These are phyloP conservation scores for Callyntrura guangdongensis DNA, from an alignment of 2,888 invertebrate species.

Conservation along the genomic window DNA sequence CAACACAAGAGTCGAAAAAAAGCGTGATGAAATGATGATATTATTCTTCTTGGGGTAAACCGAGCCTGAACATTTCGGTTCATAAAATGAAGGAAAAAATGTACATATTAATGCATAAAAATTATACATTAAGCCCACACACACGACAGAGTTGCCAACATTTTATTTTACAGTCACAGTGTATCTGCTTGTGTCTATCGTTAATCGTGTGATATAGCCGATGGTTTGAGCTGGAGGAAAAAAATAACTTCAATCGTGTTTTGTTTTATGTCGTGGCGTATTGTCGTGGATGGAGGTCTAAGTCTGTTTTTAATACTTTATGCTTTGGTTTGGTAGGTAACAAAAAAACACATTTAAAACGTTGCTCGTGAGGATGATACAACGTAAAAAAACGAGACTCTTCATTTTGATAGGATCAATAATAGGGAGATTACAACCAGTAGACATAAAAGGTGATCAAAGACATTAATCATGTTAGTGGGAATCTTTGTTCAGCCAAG, in stretches of 20 bases:
- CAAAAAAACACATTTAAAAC: not conserved
- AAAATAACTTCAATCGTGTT: conserved; percentile 26
- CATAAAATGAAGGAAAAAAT: conserved; percentile 25
- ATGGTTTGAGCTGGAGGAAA: not conserved
- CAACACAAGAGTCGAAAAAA: not conserved
- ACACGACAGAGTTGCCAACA: not conserved
- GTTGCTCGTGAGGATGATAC: not conserved
- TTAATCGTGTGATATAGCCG: not conserved
- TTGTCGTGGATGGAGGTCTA: not conserved
- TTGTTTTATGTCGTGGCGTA: not conserved
- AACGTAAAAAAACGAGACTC: conserved; percentile 22
- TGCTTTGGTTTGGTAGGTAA: not conserved
- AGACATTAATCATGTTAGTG: conserved; percentile 59
- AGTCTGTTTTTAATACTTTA: not conserved
- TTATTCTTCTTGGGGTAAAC: not conserved
- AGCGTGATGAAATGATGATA: not conserved
- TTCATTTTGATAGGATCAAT: conserved; percentile 59
- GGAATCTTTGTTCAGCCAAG: conserved; percentile 20
- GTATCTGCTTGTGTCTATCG: not conserved
- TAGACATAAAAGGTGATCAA: conserved; percentile 63
- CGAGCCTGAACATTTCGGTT: conserved; percentile 1
- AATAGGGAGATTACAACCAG: conserved; percentile 48
- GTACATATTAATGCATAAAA: conserved; percentile 33
- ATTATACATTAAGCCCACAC: conserved; percentile 43
- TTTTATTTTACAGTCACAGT: not conserved